Conservation (phyloP, 2,888 invertebrate species). For the Andricus curvator region DNA sequence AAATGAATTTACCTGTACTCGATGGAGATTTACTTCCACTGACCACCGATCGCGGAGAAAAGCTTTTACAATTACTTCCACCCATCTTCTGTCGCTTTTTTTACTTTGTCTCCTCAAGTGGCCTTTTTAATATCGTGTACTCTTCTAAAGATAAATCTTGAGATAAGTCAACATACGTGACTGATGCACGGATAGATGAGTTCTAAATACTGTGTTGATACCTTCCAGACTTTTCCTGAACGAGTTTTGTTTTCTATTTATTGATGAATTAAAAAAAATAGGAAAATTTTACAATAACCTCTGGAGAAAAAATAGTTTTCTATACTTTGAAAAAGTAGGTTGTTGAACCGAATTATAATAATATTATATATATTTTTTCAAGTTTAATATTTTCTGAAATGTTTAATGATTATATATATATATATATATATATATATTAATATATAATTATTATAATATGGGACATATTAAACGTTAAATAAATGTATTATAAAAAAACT, state of each 20-base stretch:
- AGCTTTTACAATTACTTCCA: constrained; percentile 64
- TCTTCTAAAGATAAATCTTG: background rate
- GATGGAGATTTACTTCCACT: constrained; percentile 49
- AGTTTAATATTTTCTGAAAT: too few relatives aligned
- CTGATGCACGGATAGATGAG: background rate
- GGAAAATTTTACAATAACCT: background rate
- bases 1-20: constrained; percentile 46
- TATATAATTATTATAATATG: too few relatives aligned
- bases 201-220: background rate
- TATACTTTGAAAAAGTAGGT: background rate
- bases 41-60: constrained; percentile 62
- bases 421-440: too few relatives aligned
- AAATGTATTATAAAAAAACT: background rate
- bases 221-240: background rate
- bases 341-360: background rate
- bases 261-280: too few relatives aligned
- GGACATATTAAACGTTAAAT: background rate
- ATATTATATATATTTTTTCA: too few relatives aligned
- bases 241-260: background rate
- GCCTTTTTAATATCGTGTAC: background rate
- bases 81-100: constrained; percentile 55
- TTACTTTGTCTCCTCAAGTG: background rate
- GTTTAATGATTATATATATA: too few relatives aligned
- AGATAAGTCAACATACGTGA: constrained; percentile 8
- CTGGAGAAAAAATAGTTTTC: background rate